Evolutionary conservation across 2,797 vertebrate species (phyloP).

Genomic region (Alosa sapidissima): DNA sequence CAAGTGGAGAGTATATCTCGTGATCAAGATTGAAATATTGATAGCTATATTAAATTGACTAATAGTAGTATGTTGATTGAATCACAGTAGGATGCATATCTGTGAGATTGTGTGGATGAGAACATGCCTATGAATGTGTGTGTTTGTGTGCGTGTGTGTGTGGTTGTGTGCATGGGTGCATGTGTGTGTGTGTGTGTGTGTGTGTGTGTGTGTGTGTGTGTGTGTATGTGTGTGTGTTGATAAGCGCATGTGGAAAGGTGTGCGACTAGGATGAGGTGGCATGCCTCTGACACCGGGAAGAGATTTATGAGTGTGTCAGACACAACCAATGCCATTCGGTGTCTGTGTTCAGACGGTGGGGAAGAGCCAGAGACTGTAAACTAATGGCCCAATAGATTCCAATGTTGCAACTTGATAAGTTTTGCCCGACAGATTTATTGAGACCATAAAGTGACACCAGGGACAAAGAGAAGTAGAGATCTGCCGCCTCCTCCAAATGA

Average conservation of each 20-base stretch:
- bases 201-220: background rate
- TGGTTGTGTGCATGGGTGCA: background rate
- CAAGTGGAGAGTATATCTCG: too few species aligned
- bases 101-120: background rate
- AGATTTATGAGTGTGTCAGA: conserved; percentile 71
- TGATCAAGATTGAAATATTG: too few species aligned
- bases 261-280: conserved; percentile 59
- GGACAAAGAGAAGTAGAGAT: conserved; percentile 71
- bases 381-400: conserved; percentile 76
- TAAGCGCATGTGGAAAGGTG: background rate
- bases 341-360: conserved; percentile 68
- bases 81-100: background rate
- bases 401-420: conserved; percentile 72
- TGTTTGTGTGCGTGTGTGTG: background rate
- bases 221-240: background rate
- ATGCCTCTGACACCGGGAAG: conserved; percentile 62
- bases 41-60: too few species aligned
- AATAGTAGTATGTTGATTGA: too few species aligned
- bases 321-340: conserved; percentile 63
- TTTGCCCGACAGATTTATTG: conserved; percentile 73
- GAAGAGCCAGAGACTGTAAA: conserved; percentile 70
- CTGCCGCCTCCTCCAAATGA: conserved; percentile 66
- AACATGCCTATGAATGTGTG: background rate
- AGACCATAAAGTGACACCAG: conserved; percentile 71
- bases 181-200: background rate